Conservation (phyloP, 1,140 invertebrate species). For the Chrysomallon squamiferum region DNA sequence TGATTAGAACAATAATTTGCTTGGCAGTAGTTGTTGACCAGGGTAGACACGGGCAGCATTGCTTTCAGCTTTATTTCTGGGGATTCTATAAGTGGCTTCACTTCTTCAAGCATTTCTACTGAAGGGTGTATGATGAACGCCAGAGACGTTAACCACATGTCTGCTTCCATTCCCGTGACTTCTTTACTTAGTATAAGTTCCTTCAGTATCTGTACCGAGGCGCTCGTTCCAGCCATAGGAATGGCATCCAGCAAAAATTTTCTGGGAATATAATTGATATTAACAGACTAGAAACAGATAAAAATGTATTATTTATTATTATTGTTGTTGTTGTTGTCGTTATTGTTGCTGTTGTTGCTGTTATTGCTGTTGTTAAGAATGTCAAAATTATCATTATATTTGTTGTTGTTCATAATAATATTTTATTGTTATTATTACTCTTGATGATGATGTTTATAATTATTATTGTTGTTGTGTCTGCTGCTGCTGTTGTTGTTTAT, state of each 20-base stretch:
- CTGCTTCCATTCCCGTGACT: slow-evolving; percentile 69
- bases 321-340: background rate
- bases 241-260: slow-evolving; percentile 73
- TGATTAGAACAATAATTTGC: slow-evolving; percentile 55
- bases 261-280: slow-evolving; percentile 30
- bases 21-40: slow-evolving; percentile 66
- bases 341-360: background rate
- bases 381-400: too few species aligned
- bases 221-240: slow-evolving; percentile 80
- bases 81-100: slow-evolving; percentile 67
- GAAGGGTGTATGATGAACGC: slow-evolving; percentile 79
- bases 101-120: slow-evolving; percentile 72
- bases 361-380: too few species aligned
- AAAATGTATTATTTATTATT: background rate
- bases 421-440: too few species aligned
- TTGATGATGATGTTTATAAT: too few species aligned
- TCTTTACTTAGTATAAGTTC: slow-evolving; percentile 77
- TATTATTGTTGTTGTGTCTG: too few species aligned
- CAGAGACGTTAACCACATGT: slow-evolving; percentile 83
- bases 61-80: slow-evolving; percentile 65
- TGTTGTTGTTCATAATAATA: background rate
- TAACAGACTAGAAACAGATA: background rate
- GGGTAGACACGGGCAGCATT: slow-evolving; percentile 63
- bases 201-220: slow-evolving; percentile 80
- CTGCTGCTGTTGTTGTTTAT: too few species aligned